phyloP scores from a whole-genome alignment of 2,113 vertebrate genomes.

The Triplophysa rosa region DNA sequence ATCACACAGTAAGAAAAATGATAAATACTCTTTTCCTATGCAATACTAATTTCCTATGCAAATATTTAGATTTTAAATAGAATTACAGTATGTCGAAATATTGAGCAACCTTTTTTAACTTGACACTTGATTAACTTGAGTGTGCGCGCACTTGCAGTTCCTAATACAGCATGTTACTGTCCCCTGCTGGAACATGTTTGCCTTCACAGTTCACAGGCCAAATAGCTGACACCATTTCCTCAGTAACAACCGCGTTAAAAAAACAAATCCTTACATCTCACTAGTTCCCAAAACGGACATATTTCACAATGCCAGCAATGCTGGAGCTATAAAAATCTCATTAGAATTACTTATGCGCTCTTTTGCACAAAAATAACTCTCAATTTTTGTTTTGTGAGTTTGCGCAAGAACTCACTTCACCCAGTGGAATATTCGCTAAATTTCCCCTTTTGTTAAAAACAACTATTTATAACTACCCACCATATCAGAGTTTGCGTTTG shows the following conservation, averaged over 20 bases:
- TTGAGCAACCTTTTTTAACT: background rate
- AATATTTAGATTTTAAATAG: background rate
- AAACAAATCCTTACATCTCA: background rate
- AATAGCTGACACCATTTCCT: background rate
- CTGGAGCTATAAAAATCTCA: background rate
- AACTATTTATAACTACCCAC: conserved; percentile 58
- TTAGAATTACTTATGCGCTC: background rate
- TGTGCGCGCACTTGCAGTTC: background rate
- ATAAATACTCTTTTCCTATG: background rate
- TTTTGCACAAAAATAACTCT: background rate
- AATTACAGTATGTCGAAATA: too few species aligned
- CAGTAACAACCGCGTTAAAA: too few species aligned
- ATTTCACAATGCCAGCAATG: background rate
- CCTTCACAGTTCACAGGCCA: background rate
- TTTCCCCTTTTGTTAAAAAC: conserved; percentile 58
- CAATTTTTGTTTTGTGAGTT: background rate
- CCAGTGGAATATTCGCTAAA: conserved; percentile 59
- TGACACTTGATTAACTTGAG: background rate
- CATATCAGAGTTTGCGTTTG: conserved; percentile 51
- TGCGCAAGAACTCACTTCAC: background rate
- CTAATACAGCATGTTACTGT: background rate
- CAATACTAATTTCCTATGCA: too few species aligned
- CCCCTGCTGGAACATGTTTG: background rate
- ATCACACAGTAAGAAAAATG: background rate
- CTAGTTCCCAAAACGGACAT: background rate